A percentile compares a stretch with the other conserved stretches of the same genome.
phyloP scores from a whole-genome alignment of 2,888 invertebrate species.

The Cosmopolites sordidus region DNA sequence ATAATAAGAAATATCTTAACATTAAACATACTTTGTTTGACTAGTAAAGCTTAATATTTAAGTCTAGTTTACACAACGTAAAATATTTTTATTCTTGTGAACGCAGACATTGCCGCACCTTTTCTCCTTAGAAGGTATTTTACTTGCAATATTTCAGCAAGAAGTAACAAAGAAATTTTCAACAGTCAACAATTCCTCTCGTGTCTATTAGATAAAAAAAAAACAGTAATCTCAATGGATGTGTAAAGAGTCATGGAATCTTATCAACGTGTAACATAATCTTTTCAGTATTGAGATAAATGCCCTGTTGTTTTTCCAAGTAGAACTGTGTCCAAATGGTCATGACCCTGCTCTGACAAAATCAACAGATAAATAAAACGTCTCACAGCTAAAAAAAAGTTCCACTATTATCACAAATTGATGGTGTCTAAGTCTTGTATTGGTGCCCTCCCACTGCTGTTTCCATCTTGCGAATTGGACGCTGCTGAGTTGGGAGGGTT shows the following conservation, averaged over 20 bases:
- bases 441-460: conserved; percentile 54
- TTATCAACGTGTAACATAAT: no score
- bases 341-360: no score
- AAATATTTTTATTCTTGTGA: conserved; percentile 40
- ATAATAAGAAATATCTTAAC: conserved; percentile 45
- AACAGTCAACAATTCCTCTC: conserved; percentile 13
- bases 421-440: conserved; percentile 71
- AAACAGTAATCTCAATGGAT: no score
- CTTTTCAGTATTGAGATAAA: no score
- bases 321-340: no score
- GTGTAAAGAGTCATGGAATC: no score
- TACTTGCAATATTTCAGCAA: conserved; percentile 1
- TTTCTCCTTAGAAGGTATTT: conserved; percentile 17
- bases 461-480: conserved; percentile 39
- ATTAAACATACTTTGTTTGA: conserved; percentile 44
- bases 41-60: conserved; percentile 46
- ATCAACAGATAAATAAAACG: no score
- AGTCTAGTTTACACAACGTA: conserved; percentile 40
- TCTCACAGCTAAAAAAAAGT: conserved; percentile 15
- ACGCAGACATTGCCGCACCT: not conserved
- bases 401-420: conserved; percentile 53
- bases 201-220: not conserved
- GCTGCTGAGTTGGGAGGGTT: conserved; percentile 32
- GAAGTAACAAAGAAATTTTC: conserved; percentile 4
- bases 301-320: no score